Conservation (phyloP, 2,888 invertebrate species). For the Torymus auratus region DNA sequence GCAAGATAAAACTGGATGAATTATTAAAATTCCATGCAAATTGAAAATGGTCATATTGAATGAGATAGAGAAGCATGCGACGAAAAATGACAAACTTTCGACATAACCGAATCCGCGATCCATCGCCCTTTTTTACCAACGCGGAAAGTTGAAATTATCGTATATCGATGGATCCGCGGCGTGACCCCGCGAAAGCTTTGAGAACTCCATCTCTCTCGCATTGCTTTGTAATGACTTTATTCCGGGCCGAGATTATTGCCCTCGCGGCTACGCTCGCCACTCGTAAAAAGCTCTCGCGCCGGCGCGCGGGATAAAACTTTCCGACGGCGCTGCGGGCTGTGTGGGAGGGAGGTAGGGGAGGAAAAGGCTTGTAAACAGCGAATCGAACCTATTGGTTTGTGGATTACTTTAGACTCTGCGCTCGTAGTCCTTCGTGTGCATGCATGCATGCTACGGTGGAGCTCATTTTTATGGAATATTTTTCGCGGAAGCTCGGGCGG, state of each 20-base stretch:
- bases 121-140: background rate
- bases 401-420: background rate
- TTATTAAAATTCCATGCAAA: no score
- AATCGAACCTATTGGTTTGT: background rate
- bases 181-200: slow-evolving; percentile 24
- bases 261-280: slow-evolving; percentile 13
- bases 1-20: no score
- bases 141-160: slow-evolving; percentile 10
- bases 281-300: slow-evolving; percentile 20
- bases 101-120: no score
- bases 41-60: no score
- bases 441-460: no score
- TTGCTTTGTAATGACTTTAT: slow-evolving; percentile 43
- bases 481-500: no score
- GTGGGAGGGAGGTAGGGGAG: background rate
- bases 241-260: slow-evolving; percentile 41
- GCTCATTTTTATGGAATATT: no score
- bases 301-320: slow-evolving; percentile 27
- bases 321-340: background rate
- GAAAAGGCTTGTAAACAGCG: slow-evolving; percentile 21
- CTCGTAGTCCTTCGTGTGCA: no score
- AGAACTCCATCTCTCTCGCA: slow-evolving; percentile 7
- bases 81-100: no score
- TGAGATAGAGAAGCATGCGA: no score
- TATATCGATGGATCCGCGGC: slow-evolving; percentile 1